Evolutionary conservation across 2,888 invertebrate genomes (phyloP).

Genomic region (Limulus polyphemus): DNA sequence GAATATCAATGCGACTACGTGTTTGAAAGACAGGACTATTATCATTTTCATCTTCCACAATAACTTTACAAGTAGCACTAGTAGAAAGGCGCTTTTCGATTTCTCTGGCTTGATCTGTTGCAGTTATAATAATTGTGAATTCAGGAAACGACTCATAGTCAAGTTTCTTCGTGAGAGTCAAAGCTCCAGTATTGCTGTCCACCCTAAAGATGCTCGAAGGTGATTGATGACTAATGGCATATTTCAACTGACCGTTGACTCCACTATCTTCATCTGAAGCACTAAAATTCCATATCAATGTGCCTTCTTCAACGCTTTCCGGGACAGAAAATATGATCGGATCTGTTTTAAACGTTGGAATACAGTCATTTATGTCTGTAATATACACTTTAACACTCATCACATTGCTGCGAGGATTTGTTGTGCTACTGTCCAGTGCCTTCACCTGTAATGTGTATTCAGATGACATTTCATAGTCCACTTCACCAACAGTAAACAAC

Average conservation of each 20-base stretch:
- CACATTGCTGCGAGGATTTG: conserved; percentile 73
- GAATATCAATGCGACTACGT: conserved; percentile 44
- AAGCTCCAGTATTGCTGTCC: conserved; percentile 62
- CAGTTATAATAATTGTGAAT: conserved; percentile 66
- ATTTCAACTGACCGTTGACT: conserved; percentile 39
- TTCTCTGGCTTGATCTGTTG: conserved; percentile 67
- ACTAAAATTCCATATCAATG: conserved; percentile 65
- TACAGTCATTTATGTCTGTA: conserved; percentile 80
- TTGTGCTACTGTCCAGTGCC: conserved; percentile 74
- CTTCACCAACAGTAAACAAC: conserved; percentile 66
- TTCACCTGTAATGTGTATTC: conserved; percentile 78
- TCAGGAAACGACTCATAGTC: conserved; percentile 68
- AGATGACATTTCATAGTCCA: conserved; percentile 75
- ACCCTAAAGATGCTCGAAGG: conserved; percentile 55
- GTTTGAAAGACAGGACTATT: conserved; percentile 73
- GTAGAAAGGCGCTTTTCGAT: conserved; percentile 53
- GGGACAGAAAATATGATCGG: conserved; percentile 64
- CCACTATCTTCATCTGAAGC: conserved; percentile 55
- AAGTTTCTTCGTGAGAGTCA: conserved; percentile 50
- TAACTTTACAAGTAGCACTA: conserved; percentile 60
- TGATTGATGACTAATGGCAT: conserved; percentile 55
- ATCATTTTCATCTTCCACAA: conserved; percentile 73
- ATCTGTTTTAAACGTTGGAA: conserved; percentile 71
- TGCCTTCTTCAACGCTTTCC: conserved; percentile 59
- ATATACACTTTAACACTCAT: conserved; percentile 76